These are phyloP conservation scores for Acromyrmex charruanus DNA, from an alignment of 1,140 invertebrate species.

Conservation along the genomic window DNA sequence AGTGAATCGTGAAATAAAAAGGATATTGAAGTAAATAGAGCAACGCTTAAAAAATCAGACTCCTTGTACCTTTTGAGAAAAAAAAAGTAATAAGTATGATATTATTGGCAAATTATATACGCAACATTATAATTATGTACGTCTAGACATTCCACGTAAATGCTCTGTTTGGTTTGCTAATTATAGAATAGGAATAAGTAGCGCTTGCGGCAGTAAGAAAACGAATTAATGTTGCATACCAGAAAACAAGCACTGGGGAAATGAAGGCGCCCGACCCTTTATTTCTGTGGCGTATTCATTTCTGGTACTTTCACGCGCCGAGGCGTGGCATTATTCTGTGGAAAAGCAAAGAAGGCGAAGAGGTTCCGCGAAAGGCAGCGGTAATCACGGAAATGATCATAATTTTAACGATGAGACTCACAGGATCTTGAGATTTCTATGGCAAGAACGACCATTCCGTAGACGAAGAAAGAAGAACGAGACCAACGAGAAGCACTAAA, in stretches of 20 bases:
- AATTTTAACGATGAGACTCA: slow-evolving; percentile 66
- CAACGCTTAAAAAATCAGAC: slow-evolving; percentile 1
- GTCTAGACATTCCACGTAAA: slow-evolving; percentile 35
- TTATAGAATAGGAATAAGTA: slow-evolving; percentile 45
- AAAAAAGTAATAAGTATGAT: slow-evolving; percentile 7
- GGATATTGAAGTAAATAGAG: slow-evolving; percentile 13
- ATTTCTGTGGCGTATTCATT: slow-evolving; percentile 56
- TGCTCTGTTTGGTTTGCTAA: slow-evolving; percentile 31
- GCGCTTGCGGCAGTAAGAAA: slow-evolving; percentile 15
- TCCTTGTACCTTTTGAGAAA: neutral
- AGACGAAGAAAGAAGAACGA: slow-evolving; percentile 29
- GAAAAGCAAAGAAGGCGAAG: slow-evolving; percentile 26
- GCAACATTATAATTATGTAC: slow-evolving; percentile 34
- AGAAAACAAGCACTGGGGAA: slow-evolving; percentile 35
- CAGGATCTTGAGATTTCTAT: slow-evolving; percentile 34
- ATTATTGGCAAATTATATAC: slow-evolving; percentile 42
- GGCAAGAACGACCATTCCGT: slow-evolving; percentile 31
- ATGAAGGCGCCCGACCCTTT: slow-evolving; percentile 50
- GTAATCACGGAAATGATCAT: slow-evolving; percentile 70
- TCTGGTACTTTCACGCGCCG: slow-evolving; percentile 55
- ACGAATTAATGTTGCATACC: slow-evolving; percentile 36
- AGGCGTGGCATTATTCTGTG: slow-evolving; percentile 27
- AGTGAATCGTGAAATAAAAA: neutral
- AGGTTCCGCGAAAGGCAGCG: slow-evolving; percentile 55
- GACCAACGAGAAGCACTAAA: neutral